A percentile compares a stretch with the other conserved stretches of the same genome.
Evolutionary conservation across 2,797 vertebrate species (phyloP).

Genomic region (Paedocypris micromegethes): DNA sequence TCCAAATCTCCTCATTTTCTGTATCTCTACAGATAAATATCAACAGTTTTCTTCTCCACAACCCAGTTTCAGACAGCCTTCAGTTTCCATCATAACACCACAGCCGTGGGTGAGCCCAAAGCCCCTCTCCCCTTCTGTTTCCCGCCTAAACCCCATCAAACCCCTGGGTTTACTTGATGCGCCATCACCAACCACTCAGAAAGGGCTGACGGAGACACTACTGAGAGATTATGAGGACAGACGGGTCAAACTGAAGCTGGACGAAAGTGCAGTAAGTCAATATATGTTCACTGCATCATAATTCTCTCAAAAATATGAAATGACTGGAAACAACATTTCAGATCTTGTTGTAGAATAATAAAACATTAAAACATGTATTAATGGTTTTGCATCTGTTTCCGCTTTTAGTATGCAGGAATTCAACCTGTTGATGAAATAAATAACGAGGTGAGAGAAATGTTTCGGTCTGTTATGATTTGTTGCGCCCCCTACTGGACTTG

Average conservation of each 20-base stretch:
- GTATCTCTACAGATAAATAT: slow-evolving; percentile 47
- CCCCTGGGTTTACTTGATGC: slow-evolving; percentile 12
- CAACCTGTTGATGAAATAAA: slow-evolving; percentile 75
- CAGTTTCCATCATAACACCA: slow-evolving; percentile 54
- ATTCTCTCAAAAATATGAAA: no score
- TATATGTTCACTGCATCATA: neutral
- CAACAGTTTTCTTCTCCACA: slow-evolving; percentile 25
- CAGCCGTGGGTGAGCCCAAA: slow-evolving; percentile 56
- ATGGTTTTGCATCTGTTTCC: neutral
- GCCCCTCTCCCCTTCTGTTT: slow-evolving; percentile 17
- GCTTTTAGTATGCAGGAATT: slow-evolving; percentile 83
- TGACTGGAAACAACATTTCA: no score
- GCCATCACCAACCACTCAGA: slow-evolving; percentile 17
- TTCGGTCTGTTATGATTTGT: neutral
- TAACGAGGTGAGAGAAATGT: slow-evolving; percentile 72
- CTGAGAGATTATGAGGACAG: slow-evolving; percentile 65
- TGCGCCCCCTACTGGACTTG: neutral
- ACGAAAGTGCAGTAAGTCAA: slow-evolving; percentile 63
- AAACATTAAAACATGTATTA: no score
- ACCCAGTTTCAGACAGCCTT: slow-evolving; percentile 40
- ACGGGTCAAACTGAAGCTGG: slow-evolving; percentile 54
- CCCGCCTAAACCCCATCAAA: neutral
- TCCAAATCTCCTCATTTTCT: neutral
- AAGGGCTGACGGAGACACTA: slow-evolving; percentile 62
- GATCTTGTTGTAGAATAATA: no score